These are phyloP conservation scores for Leptinotarsa defecta DNA, from an alignment of 1,140 invertebrate species.

Conservation along the genomic window DNA sequence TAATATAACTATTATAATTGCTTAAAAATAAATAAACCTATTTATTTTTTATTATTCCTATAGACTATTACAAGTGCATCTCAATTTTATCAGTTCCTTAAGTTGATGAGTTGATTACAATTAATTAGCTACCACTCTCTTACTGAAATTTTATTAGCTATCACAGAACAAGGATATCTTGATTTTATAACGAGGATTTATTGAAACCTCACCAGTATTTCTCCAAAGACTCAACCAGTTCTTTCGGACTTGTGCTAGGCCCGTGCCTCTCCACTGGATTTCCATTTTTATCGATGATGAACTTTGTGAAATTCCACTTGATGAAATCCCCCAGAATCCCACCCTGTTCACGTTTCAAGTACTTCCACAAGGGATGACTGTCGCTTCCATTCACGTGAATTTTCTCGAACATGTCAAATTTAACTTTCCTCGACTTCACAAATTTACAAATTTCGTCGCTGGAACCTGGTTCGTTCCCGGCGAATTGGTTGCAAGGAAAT, in stretches of 20 bases:
- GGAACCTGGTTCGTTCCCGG: slow-evolving; percentile 76
- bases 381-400: slow-evolving; percentile 86
- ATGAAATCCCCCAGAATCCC: slow-evolving; percentile 76
- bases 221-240: slow-evolving; percentile 67
- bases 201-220: slow-evolving; percentile 59
- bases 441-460: slow-evolving; percentile 76
- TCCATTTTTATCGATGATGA: slow-evolving; percentile 86
- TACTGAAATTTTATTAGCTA: no score
- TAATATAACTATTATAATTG: no score
- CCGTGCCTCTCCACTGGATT: slow-evolving; percentile 80
- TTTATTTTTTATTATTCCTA: no score
- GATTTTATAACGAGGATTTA: no score
- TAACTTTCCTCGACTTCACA: slow-evolving; percentile 68
- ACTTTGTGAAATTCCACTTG: slow-evolving; percentile 98
- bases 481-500: slow-evolving; percentile 94
- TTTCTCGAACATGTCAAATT: slow-evolving; percentile 80
- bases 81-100: no score
- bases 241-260: slow-evolving; percentile 73
- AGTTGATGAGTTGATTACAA: no score
- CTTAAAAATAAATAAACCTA: no score
- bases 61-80: no score
- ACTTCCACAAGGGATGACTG: slow-evolving; percentile 85
- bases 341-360: slow-evolving; percentile 58
- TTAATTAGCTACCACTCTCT: no score
- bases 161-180: no score